Conservation (phyloP, 92 coral and sea anemone species). For the Porites cylindrica region DNA sequence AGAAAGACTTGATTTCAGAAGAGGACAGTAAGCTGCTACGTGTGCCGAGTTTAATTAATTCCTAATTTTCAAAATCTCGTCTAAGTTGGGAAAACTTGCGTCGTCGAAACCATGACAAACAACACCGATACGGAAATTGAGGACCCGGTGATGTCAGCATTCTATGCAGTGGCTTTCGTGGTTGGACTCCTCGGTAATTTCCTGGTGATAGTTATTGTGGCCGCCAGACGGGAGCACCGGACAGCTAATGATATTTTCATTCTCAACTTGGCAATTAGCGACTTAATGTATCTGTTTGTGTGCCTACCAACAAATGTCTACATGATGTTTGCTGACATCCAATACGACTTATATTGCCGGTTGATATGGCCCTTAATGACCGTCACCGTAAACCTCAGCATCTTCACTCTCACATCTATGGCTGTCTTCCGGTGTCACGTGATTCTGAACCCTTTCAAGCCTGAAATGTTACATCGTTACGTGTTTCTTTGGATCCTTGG, state of each 20-base stretch:
- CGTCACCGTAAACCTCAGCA: slow-evolving; percentile 84
- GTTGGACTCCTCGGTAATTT: slow-evolving; percentile 88
- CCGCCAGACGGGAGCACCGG: slow-evolving; percentile 83
- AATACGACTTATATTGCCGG: slow-evolving; percentile 87
- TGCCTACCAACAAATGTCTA: slow-evolving; percentile 86
- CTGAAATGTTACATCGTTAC: slow-evolving; percentile 82
- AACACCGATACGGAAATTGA: slow-evolving; percentile 46
- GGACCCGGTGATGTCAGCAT: slow-evolving; percentile 75
- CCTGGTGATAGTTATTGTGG: slow-evolving; percentile 85
- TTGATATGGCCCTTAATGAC: slow-evolving; percentile 97
- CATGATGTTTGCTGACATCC: slow-evolving; percentile 77
- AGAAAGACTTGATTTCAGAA: neutral
- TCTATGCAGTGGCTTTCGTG: slow-evolving; percentile 82
- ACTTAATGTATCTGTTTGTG: slow-evolving; percentile 84
- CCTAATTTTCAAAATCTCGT: neutral
- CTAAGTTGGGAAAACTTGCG: neutral
- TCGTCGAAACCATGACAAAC: slow-evolving; percentile 19
- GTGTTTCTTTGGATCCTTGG: slow-evolving; percentile 75
- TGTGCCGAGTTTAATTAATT: neutral
- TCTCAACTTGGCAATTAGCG: slow-evolving; percentile 90
- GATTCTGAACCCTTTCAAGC: slow-evolving; percentile 87
- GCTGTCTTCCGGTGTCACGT: slow-evolving; percentile 89
- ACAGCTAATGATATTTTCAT: slow-evolving; percentile 95
- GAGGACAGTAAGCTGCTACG: neutral
- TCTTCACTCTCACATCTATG: slow-evolving; percentile 97